phyloP scores from a whole-genome alignment of 2,113 vertebrate species.

The Cinclus cinclus region DNA sequence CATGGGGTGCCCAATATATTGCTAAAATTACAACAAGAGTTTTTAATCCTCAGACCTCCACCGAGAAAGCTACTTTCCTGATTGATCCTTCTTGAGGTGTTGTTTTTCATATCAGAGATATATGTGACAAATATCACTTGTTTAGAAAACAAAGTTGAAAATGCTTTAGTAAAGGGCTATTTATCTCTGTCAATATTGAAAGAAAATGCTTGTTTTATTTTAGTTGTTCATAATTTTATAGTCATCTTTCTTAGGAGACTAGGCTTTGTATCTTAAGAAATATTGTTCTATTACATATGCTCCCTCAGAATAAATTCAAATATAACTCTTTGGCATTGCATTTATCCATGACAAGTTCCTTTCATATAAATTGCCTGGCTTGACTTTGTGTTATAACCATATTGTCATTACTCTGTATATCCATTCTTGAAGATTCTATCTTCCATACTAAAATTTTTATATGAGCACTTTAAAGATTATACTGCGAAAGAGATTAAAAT shows the following conservation, averaged over 20 bases:
- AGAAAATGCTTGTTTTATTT: not conserved
- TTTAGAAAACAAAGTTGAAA: not conserved
- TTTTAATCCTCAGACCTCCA: not conserved
- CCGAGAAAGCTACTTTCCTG: not conserved
- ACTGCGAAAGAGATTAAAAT: not conserved
- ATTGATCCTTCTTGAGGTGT: not conserved
- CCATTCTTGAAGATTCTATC: not conserved
- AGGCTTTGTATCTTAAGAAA: not conserved
- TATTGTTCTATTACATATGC: not conserved
- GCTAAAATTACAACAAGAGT: not conserved
- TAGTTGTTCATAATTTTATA: not conserved
- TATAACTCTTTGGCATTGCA: not conserved
- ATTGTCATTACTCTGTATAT: not conserved
- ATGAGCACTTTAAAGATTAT: not conserved
- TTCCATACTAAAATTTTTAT: not conserved
- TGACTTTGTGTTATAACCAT: not conserved
- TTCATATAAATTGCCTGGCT: not conserved
- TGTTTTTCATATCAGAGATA: not conserved
- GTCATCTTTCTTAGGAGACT: not conserved
- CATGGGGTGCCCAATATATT: not conserved
- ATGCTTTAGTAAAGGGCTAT: not conserved
- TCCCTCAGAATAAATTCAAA: not conserved
- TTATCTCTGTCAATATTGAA: not conserved
- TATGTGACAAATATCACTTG: not conserved
- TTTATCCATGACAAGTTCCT: not conserved